Percentiles rank a stretch among this genome's conserved stretches.
These are phyloP conservation scores for Pogonomyrmex barbatus DNA, from an alignment of 1,140 invertebrate genomes.

Conservation along the genomic window DNA sequence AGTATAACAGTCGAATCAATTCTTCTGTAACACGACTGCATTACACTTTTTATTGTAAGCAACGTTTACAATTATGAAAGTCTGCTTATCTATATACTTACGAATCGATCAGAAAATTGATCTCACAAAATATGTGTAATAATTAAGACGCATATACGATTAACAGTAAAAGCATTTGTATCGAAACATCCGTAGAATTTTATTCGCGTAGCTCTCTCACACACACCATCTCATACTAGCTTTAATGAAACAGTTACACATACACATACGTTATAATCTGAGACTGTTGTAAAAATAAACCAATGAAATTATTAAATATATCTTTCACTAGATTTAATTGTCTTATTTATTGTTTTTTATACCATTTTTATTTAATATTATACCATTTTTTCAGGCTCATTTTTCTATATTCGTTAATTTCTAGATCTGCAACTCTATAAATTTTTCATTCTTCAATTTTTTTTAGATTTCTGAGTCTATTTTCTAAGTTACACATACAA, in stretches of 20 bases:
- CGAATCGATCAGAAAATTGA: conserved; percentile 31
- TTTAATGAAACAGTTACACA: conserved; percentile 19
- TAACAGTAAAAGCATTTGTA: conserved; percentile 8
- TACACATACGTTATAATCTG: conserved; percentile 22
- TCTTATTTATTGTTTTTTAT: conserved; percentile 19
- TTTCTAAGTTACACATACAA: neutral
- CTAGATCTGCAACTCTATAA: neutral
- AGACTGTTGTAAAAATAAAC: conserved; percentile 56
- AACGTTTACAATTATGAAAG: conserved; percentile 33
- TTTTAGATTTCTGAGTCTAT: neutral
- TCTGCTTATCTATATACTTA: conserved; percentile 38
- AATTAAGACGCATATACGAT: conserved; percentile 18
- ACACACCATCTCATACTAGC: conserved; percentile 23
- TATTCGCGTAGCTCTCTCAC: conserved; percentile 37
- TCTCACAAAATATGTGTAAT: conserved; percentile 16
- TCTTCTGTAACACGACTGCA: conserved; percentile 23
- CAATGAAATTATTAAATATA: conserved; percentile 60
- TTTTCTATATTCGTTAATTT: neutral
- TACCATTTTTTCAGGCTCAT: neutral
- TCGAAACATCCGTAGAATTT: conserved; percentile 46
- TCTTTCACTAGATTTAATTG: conserved; percentile 57
- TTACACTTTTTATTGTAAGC: conserved; percentile 29
- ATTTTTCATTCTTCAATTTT: neutral
- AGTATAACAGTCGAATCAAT: conserved; percentile 29
- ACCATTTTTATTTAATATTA: neutral